phyloP scores from a whole-genome alignment of 2,888 invertebrate species.

The Allolobophora icterica region DNA sequence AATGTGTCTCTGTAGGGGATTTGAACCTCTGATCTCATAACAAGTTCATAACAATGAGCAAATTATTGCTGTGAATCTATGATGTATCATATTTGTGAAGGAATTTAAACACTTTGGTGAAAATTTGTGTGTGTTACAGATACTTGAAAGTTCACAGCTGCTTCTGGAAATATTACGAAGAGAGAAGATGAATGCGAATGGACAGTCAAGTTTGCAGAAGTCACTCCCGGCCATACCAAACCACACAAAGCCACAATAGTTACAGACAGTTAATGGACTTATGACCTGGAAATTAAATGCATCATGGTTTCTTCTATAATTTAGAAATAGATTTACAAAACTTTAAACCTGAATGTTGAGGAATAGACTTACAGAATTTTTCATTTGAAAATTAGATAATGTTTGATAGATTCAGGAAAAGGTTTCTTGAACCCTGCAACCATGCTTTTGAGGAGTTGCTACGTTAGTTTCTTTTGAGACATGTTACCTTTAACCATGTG shows the following conservation, averaged over 20 bases:
- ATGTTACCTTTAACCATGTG: neutral
- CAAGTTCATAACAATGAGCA: too few species aligned
- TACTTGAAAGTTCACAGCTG: conserved; percentile 65
- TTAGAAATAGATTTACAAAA: neutral
- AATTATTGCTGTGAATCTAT: too few species aligned
- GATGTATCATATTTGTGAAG: neutral
- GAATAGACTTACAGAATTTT: neutral
- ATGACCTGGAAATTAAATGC: neutral
- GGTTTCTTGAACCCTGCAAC: neutral
- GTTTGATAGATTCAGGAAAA: neutral
- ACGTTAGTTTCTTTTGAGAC: neutral
- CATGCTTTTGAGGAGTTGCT: neutral
- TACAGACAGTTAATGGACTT: neutral
- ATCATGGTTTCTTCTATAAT: neutral
- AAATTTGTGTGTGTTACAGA: conserved; percentile 52
- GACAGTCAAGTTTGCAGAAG: neutral
- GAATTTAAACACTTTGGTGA: too few species aligned
- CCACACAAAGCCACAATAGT: conserved; percentile 23
- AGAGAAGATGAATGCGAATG: conserved; percentile 7
- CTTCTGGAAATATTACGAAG: conserved; percentile 49
- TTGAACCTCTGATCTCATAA: too few species aligned
- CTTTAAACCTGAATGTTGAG: neutral
- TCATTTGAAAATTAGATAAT: neutral
- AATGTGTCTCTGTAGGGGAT: too few species aligned
- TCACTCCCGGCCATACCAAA: conserved; percentile 18